Evolutionary conservation across 92 coral and sea anemone species (phyloP).

Genomic region (Siderastrea siderea): DNA sequence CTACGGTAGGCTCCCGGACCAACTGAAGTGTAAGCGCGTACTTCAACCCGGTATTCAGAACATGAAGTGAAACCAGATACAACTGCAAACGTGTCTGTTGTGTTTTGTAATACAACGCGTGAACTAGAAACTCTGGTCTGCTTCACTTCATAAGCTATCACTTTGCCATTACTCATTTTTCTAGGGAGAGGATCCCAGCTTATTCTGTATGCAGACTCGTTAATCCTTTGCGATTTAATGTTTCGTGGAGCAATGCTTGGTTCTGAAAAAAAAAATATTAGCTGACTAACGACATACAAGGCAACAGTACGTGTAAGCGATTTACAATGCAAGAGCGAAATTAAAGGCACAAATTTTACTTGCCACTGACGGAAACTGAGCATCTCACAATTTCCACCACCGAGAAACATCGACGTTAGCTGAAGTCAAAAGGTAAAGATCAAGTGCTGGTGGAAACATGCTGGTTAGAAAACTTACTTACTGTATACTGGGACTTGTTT

Average conservation of each 20-base stretch:
- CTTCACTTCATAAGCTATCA: constrained; percentile 45
- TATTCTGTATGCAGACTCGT: constrained; percentile 29
- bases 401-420: no score
- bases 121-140: not conserved
- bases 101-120: not conserved
- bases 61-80: constrained; percentile 33
- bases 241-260: constrained; percentile 34
- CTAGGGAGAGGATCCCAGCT: constrained; percentile 51
- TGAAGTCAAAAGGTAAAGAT: no score
- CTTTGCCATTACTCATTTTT: constrained; percentile 29
- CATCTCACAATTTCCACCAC: no score
- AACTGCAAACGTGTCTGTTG: constrained; percentile 19
- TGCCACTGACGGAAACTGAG: no score
- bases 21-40: constrained; percentile 61
- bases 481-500: no score
- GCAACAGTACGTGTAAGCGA: no score
- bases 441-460: no score
- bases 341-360: no score
- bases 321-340: no score
- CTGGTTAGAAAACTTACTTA: no score
- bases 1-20: constrained; percentile 66
- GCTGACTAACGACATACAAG: no score
- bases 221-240: not conserved
- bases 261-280: no score
- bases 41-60: constrained; percentile 50